phyloP scores from a whole-genome alignment of 1,140 invertebrate genomes.

The Paramacrobiotus metropolitanus region DNA sequence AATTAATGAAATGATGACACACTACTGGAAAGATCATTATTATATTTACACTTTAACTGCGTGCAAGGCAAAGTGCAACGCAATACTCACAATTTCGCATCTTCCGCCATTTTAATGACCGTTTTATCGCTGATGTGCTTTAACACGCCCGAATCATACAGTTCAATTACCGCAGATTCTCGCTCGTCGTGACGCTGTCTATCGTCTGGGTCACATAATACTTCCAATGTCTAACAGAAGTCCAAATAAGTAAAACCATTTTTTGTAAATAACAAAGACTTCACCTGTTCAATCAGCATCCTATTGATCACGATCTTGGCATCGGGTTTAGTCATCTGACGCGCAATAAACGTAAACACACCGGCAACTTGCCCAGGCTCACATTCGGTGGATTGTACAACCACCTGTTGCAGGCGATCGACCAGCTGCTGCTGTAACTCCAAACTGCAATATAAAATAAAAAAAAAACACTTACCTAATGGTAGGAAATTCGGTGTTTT shows the following conservation, averaged over 20 bases:
- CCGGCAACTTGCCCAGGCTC: constrained; percentile 34
- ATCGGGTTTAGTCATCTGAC: constrained; percentile 33
- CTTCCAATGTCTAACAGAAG: constrained; percentile 23
- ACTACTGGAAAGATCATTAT: background rate
- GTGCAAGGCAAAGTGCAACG: no score
- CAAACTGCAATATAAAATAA: constrained; percentile 26
- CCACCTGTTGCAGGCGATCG: constrained; percentile 50
- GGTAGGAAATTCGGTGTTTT: no score
- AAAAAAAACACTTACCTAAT: no score
- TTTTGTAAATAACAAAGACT: background rate
- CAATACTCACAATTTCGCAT: constrained; percentile 38
- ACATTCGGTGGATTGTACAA: constrained; percentile 40
- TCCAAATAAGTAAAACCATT: background rate
- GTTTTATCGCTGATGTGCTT: constrained; percentile 31
- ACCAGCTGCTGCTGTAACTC: constrained; percentile 46
- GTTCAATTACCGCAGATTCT: constrained; percentile 50
- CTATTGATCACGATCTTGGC: constrained; percentile 26
- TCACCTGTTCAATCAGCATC: constrained; percentile 31
- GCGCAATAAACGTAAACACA: constrained; percentile 46
- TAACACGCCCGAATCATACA: constrained; percentile 42
- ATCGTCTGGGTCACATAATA: constrained; percentile 25
- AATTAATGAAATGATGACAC: constrained; percentile 6
- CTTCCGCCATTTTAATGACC: constrained; percentile 33
- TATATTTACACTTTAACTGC: no score
- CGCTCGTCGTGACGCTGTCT: constrained; percentile 38